Evolutionary conservation across 2,113 vertebrate genomes (phyloP).

Genomic region (Clupea harengus): DNA sequence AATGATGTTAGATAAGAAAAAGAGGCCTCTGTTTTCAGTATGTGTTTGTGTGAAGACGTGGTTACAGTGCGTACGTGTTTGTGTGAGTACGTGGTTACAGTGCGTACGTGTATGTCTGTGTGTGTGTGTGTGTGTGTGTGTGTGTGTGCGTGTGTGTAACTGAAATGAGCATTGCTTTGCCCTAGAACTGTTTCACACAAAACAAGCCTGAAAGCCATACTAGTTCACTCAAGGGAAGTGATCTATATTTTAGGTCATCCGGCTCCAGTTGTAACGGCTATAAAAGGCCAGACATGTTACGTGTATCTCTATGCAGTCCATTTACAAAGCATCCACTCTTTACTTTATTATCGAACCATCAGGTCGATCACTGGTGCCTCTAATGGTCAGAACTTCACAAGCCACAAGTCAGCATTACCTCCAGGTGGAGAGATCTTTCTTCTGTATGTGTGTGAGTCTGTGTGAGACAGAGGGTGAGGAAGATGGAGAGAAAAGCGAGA

Average conservation of each 20-base stretch:
- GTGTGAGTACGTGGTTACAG: neutral
- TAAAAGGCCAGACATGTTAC: neutral
- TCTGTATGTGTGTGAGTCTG: neutral
- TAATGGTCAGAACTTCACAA: neutral
- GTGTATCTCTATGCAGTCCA: neutral
- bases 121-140: neutral
- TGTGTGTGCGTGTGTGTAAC: neutral
- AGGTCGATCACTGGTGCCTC: neutral
- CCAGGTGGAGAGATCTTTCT: neutral
- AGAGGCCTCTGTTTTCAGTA: slow-evolving; percentile 18
- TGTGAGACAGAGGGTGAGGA: neutral
- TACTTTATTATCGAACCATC: neutral
- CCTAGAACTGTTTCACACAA: neutral
- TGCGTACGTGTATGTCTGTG: neutral
- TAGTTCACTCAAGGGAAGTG: neutral
- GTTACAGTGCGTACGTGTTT: neutral
- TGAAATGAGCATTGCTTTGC: neutral
- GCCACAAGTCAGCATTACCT: neutral
- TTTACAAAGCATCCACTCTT: neutral
- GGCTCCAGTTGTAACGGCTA: neutral
- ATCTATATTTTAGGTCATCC: neutral
- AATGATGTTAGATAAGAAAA: neutral
- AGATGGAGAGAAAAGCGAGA: neutral
- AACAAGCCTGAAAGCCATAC: neutral
- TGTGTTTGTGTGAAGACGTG: slow-evolving; percentile 2